phyloP scores from a whole-genome alignment of 2,888 invertebrate genomes.

The Volucella inanis region DNA sequence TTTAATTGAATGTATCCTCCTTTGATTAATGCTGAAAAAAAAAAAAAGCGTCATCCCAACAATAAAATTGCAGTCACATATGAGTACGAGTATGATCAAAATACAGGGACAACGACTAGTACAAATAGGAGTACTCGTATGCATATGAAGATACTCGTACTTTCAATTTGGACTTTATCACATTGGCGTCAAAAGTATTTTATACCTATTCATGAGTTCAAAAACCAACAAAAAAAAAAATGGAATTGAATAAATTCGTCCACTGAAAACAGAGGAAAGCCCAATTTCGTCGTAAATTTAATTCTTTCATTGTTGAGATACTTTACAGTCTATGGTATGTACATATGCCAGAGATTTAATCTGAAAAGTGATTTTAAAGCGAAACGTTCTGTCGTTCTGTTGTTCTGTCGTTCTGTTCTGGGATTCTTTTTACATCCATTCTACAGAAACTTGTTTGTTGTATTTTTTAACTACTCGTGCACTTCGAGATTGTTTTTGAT shows the following conservation, averaged over 20 bases:
- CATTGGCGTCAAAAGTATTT: constrained; percentile 30
- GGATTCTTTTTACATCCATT: neutral
- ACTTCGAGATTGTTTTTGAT: neutral
- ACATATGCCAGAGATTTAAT: constrained; percentile 15
- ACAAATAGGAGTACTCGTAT: neutral
- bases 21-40: constrained; percentile 41
- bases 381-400: neutral
- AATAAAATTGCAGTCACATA: constrained; percentile 45
- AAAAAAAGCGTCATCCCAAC: neutral
- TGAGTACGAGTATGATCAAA: too few species aligned
- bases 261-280: constrained; percentile 14
- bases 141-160: neutral
- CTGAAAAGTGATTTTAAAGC: constrained; percentile 4
- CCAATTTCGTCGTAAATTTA: constrained; percentile 28
- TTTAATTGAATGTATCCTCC: constrained; percentile 71
- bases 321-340: neutral
- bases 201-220: constrained; percentile 16
- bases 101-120: neutral
- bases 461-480: neutral
- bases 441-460: constrained; percentile 8
- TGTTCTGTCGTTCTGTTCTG: neutral
- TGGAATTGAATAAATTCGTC: constrained; percentile 11
- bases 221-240: constrained; percentile 1
- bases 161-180: constrained; percentile 7
- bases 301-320: constrained; percentile 6